Conservation (phyloP, 1,140 invertebrate genomes). For the Patella vulgata region DNA sequence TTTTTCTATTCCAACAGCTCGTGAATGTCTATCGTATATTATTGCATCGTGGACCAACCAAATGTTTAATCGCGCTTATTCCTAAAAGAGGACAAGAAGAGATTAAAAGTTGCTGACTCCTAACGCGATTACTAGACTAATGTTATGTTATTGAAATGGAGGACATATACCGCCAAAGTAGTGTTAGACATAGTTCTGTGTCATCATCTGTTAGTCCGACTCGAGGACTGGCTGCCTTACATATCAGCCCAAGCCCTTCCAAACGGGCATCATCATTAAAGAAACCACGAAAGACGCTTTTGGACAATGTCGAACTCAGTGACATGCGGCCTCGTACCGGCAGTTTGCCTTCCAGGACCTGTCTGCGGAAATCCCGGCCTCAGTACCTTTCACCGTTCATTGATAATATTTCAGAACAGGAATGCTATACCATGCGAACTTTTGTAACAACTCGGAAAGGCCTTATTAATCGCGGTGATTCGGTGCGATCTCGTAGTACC, state of each 20-base stretch:
- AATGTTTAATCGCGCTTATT: too few species aligned
- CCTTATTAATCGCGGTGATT: slow-evolving; percentile 92
- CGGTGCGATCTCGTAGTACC: slow-evolving; percentile 74
- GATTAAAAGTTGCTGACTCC: too few species aligned
- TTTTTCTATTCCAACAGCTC: too few species aligned
- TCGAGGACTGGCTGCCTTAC: slow-evolving; percentile 12
- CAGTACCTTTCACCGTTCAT: slow-evolving; percentile 34
- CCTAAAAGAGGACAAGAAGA: too few species aligned
- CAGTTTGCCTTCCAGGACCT: slow-evolving; percentile 48
- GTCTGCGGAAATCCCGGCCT: slow-evolving; percentile 32
- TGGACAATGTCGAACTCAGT: slow-evolving; percentile 41
- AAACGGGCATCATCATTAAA: slow-evolving; percentile 43
- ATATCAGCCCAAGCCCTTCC: slow-evolving; percentile 30
- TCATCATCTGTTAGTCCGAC: too few species aligned
- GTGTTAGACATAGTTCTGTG: too few species aligned
- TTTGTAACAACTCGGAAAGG: slow-evolving; percentile 91
- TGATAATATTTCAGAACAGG: slow-evolving; percentile 65
- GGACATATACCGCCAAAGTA: too few species aligned
- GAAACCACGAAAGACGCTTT: slow-evolving; percentile 27
- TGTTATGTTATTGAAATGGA: too few species aligned
- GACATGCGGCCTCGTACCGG: slow-evolving; percentile 55
- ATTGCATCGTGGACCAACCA: too few species aligned
- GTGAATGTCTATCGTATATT: too few species aligned
- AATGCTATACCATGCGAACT: slow-evolving; percentile 85
- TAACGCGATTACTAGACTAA: too few species aligned